Conservation (phyloP, 64 coral and sea anemone genomes). For the Montipora efflorescens region DNA sequence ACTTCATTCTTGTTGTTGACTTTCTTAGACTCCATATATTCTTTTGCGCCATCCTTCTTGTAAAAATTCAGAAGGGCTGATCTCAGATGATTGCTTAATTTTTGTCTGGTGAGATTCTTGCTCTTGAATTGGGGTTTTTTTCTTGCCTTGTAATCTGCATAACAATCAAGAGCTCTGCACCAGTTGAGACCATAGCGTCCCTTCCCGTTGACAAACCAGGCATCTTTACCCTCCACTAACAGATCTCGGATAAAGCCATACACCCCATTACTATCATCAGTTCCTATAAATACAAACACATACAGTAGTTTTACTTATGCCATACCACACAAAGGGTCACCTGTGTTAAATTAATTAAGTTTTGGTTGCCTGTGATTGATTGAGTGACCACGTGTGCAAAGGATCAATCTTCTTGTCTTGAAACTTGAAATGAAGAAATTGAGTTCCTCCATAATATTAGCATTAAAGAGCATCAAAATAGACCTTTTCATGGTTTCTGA, state of each 20-base stretch:
- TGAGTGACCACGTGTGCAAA: too few species aligned
- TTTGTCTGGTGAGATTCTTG: neutral
- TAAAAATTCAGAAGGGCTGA: slow-evolving; percentile 29
- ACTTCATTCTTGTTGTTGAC: slow-evolving; percentile 26
- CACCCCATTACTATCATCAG: neutral
- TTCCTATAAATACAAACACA: neutral
- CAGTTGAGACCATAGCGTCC: slow-evolving; percentile 20
- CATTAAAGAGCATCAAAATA: too few species aligned
- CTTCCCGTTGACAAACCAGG: slow-evolving; percentile 4
- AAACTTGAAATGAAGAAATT: too few species aligned
- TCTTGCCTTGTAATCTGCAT: neutral
- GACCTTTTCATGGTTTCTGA: too few species aligned
- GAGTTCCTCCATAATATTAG: too few species aligned
- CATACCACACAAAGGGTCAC: too few species aligned
- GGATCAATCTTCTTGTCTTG: too few species aligned
- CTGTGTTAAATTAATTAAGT: too few species aligned
- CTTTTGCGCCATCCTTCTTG: slow-evolving; percentile 39
- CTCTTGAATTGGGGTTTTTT: slow-evolving; percentile 6
- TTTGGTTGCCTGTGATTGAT: too few species aligned
- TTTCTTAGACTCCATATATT: slow-evolving; percentile 32
- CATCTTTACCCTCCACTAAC: slow-evolving; percentile 29
- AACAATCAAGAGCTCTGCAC: neutral
- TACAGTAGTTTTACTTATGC: too few species aligned
- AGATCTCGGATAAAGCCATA: slow-evolving; percentile 4
- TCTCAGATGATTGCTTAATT: slow-evolving; percentile 6